A percentile compares a stretch with the other conserved stretches of the same genome.
phyloP scores from a whole-genome alignment of 2,888 invertebrate species.

The Melanostoma mellinum region DNA sequence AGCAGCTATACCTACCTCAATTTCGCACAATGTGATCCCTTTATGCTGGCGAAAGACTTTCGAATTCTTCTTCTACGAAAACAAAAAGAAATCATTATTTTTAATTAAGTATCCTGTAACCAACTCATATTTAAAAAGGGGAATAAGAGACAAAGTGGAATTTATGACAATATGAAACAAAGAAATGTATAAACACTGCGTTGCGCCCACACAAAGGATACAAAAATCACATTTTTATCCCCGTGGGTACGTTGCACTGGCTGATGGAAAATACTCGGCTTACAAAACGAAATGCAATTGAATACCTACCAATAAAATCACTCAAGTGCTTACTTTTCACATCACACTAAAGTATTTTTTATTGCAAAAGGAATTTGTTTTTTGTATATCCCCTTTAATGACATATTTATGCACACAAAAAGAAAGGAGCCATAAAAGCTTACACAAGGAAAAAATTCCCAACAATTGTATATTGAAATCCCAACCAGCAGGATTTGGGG shows the following conservation, averaged over 20 bases:
- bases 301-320: conserved; percentile 50
- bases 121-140: background rate
- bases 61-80: too few relatives aligned
- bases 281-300: conserved; percentile 26
- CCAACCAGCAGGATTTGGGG: conserved; percentile 34
- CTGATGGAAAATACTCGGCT: background rate
- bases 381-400: conserved; percentile 40
- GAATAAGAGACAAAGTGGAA: background rate
- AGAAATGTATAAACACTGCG: background rate
- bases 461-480: conserved; percentile 9
- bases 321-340: conserved; percentile 54
- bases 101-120: conserved; percentile 6
- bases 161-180: background rate
- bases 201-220: background rate
- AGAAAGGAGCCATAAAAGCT: conserved; percentile 55
- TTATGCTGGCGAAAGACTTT: too few relatives aligned
- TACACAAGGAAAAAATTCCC: conserved; percentile 40
- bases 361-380: conserved; percentile 47
- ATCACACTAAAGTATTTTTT: conserved; percentile 52
- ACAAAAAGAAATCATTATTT: background rate
- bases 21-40: background rate
- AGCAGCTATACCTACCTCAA: background rate
- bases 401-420: conserved; percentile 61
- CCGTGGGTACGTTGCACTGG: background rate
- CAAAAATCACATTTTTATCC: background rate